Evolutionary conservation across 1,140 invertebrate species (phyloP).

Genomic region (Euura lappo): DNA sequence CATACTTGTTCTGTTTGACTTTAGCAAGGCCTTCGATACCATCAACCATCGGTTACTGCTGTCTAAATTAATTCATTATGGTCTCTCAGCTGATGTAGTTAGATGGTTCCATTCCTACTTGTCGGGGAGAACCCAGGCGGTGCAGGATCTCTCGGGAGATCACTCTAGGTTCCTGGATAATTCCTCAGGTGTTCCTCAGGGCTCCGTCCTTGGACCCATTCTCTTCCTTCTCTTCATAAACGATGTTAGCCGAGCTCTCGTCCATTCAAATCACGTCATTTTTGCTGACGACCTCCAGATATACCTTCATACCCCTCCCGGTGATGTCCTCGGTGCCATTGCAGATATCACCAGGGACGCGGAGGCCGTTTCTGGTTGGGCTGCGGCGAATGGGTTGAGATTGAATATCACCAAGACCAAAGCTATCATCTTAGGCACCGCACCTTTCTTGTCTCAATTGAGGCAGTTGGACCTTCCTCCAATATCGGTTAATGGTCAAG

Average conservation of each 20-base stretch:
- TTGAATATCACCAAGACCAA: background rate
- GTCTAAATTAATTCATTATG: conserved; percentile 12
- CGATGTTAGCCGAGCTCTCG: background rate
- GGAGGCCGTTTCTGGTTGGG: background rate
- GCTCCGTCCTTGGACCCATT: background rate
- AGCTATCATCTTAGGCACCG: background rate
- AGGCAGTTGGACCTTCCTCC: background rate
- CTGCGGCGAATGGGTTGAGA: background rate
- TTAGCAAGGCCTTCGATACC: too few species aligned
- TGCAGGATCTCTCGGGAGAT: background rate
- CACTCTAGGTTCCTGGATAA: conserved; percentile 14
- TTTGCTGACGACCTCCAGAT: background rate
- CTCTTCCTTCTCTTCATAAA: conserved; percentile 22
- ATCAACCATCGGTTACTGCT: conserved; percentile 15
- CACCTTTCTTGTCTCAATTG: background rate
- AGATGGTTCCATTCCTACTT: too few species aligned
- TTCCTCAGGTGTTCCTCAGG: background rate
- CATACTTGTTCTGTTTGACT: too few species aligned
- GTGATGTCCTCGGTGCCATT: too few species aligned
- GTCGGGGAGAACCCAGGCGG: too few species aligned
- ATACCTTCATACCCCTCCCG: background rate
- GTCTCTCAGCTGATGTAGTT: background rate
- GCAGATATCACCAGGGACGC: background rate
- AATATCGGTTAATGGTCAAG: too few species aligned
- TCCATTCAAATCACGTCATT: background rate